These are phyloP conservation scores for Bettongia penicillata DNA, from an alignment of 2,113 vertebrate genomes.

Conservation along the genomic window DNA sequence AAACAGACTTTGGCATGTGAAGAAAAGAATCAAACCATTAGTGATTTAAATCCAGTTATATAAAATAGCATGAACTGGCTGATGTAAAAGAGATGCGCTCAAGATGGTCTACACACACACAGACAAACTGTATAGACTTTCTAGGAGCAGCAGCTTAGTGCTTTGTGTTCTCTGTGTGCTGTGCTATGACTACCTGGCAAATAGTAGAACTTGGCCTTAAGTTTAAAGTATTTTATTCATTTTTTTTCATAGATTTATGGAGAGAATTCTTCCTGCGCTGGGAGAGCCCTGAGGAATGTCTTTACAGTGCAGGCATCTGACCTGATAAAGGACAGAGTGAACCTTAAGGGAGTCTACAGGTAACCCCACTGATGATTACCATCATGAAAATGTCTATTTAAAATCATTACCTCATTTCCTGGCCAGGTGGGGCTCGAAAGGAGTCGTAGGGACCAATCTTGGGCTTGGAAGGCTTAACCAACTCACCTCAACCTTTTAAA, in stretches of 20 bases:
- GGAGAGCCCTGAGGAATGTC: slow-evolving; percentile 93
- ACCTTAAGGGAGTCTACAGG: slow-evolving; percentile 93
- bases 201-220: slow-evolving; percentile 16
- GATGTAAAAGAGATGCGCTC: neutral
- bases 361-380: slow-evolving; percentile 70
- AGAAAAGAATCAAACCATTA: neutral
- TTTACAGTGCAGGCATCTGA: slow-evolving; percentile 94
- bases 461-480: neutral
- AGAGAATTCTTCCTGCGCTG: slow-evolving; percentile 95
- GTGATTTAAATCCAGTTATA: neutral
- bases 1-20: neutral
- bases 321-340: slow-evolving; percentile 96
- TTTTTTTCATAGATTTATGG: slow-evolving; percentile 91
- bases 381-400: slow-evolving; percentile 48
- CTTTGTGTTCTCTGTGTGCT: neutral
- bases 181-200: neutral
- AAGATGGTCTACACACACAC: neutral
- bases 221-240: slow-evolving; percentile 68
- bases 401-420: neutral
- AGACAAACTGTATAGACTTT: slow-evolving; percentile 5
- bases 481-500: neutral
- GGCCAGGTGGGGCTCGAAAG: neutral
- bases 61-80: neutral
- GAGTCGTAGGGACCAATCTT: neutral
- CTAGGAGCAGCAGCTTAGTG: neutral